phyloP scores from a whole-genome alignment of 2,888 invertebrate species.

The Rhagophthalmus giganteus region DNA sequence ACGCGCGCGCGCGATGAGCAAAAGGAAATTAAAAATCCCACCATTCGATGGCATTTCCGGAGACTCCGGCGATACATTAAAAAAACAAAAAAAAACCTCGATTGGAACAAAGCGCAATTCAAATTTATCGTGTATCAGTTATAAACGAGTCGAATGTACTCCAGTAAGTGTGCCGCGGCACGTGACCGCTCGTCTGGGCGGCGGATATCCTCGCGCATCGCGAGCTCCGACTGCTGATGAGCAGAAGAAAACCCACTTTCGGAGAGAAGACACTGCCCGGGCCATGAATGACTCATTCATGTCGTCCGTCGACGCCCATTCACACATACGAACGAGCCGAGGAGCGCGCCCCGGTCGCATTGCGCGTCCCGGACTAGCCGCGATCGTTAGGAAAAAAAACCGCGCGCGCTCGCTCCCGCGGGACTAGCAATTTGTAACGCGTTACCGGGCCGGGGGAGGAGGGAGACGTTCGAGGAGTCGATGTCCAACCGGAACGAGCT shows the following conservation, averaged over 20 bases:
- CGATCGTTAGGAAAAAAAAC: background rate
- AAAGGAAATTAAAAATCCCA: no score
- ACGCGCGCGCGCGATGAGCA: no score
- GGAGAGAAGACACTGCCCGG: constrained; percentile 35
- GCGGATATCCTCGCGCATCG: constrained; percentile 48
- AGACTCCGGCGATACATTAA: no score
- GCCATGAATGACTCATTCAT: constrained; percentile 39
- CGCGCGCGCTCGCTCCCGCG: background rate
- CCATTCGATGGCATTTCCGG: no score
- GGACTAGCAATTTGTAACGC: no score
- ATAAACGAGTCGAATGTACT: no score
- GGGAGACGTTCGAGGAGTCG: no score
- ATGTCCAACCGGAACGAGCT: no score
- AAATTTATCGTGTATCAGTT: constrained; percentile 18
- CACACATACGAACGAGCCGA: constrained; percentile 16
- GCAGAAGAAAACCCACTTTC: constrained; percentile 42
- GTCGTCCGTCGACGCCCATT: constrained; percentile 28
- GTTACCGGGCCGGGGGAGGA: no score
- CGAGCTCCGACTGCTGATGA: constrained; percentile 46
- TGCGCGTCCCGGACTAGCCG: constrained; percentile 4
- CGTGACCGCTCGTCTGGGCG: constrained; percentile 37
- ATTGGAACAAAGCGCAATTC: constrained; percentile 13
- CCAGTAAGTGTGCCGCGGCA: constrained; percentile 32
- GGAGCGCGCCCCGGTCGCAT: constrained; percentile 6
- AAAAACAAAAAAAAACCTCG: no score